phyloP scores from a whole-genome alignment of 1,140 invertebrate genomes.

The Polyergus mexicanus region DNA sequence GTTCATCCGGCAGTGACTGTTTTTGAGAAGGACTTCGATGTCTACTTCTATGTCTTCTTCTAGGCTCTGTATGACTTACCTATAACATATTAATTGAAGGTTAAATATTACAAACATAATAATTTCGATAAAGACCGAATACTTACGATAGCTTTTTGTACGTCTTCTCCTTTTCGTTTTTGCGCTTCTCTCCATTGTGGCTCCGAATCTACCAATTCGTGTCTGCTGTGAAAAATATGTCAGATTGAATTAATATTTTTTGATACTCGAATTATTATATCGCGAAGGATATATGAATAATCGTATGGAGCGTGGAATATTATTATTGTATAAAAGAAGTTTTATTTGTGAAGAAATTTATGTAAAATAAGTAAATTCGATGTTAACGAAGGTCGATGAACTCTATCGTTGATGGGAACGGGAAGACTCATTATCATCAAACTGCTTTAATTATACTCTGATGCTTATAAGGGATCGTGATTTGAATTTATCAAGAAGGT shows the following conservation, averaged over 20 bases:
- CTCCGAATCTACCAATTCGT: constrained; percentile 94
- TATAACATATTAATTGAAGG: constrained; percentile 45
- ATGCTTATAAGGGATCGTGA: constrained; percentile 22
- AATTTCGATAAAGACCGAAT: constrained; percentile 39
- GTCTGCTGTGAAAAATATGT: constrained; percentile 79
- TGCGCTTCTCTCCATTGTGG: constrained; percentile 95
- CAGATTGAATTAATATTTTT: background rate
- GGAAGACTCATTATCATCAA: constrained; percentile 30
- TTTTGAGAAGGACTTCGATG: constrained; percentile 85
- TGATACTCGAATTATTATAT: background rate
- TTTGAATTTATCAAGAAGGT: constrained; percentile 26
- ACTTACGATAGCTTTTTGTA: constrained; percentile 86
- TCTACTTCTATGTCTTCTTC: constrained; percentile 84
- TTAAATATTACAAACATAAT: constrained; percentile 22
- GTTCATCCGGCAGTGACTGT: constrained; percentile 83
- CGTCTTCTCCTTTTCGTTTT: constrained; percentile 89
- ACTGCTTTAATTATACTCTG: constrained; percentile 41
- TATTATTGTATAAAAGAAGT: background rate
- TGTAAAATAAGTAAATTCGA: background rate
- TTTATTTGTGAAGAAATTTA: background rate
- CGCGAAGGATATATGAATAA: background rate
- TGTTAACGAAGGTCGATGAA: constrained; percentile 10
- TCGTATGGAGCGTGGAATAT: no score
- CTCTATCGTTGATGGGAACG: constrained; percentile 24
- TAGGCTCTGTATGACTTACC: constrained; percentile 85